Percentiles rank a stretch among this genome's conserved stretches.
phyloP scores from a whole-genome alignment of 2,797 vertebrate species.

The Sebastes aleutianus region DNA sequence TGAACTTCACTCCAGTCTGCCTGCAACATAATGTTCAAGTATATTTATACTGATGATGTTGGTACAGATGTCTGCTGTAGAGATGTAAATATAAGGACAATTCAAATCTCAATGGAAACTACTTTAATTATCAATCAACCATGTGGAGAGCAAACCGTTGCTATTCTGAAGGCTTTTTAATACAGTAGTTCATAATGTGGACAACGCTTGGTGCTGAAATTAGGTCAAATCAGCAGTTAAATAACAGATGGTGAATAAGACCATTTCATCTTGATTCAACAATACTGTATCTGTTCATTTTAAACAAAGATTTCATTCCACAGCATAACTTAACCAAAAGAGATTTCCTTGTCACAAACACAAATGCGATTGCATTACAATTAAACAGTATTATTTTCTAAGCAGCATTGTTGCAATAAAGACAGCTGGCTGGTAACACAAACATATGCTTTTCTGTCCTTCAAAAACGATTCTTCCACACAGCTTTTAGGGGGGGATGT shows the following conservation, averaged over 20 bases:
- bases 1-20: neutral
- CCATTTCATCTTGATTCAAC: neutral
- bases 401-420: neutral
- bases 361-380: neutral
- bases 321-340: neutral
- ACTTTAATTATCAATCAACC: neutral
- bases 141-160: neutral
- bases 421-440: neutral
- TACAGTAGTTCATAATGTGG: neutral
- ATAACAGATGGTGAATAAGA: neutral
- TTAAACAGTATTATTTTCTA: neutral
- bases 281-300: neutral
- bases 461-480: neutral
- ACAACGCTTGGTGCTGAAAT: neutral
- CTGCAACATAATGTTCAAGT: neutral
- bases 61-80: neutral
- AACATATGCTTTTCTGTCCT: neutral
- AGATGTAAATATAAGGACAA: neutral
- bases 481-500: neutral
- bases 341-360: conserved; percentile 3
- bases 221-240: neutral
- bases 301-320: neutral
- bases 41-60: neutral
- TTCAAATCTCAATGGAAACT: neutral
- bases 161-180: neutral